Base-by-base conservation (phyloP, 2,888 invertebrate species). In the Notodromas monacha region DNA sequence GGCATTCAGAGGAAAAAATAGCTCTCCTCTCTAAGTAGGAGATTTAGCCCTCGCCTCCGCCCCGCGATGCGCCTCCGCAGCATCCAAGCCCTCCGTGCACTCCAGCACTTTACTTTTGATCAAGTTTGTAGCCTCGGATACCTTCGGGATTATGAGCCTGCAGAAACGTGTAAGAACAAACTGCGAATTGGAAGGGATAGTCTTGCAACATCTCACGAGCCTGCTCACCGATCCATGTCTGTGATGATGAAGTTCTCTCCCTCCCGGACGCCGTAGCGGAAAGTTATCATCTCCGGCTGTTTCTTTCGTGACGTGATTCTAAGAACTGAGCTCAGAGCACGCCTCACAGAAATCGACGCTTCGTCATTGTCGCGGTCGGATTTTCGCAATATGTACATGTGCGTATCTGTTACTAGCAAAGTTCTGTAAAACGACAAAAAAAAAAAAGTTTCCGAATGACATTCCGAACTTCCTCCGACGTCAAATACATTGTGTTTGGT, bases 301-400 rank as follows among this genome's bases (percentile, higher is more conserved):
- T 70, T 64, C 48, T 84, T 84, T 47, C 84, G 79, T 8, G 86
- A 84, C 2, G 92, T 92, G 36, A 96, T 96, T 55, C 79, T 84
- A 5, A 89, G 76, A 40, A 96, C 77, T 30, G 74, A 72, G 2
- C 76, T 68, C 31, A 96, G 55, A 0, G 77, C 73, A 32, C 86
- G 61, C 36, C 74, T 63, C 0, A 77, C 73, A 43, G 79, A 68
- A 1, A 89, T 63, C 46, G 72, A 68, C 0, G 73, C 81, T 38
- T 63, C 61, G 2, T 73, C 77, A 42, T 63, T 64, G 34, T 42
- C 45, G 27, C 12, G 6, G 6, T n/a, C 11, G 6, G 12, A 6
- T 6, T 27, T 12, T 29, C 84, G 60, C 39, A 89, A 55, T 31
- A 84, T 70, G 41, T 73, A 65, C 42, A 89, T 57, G 49, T 84